Evolutionary conservation across 1,140 invertebrate species (phyloP), one percentile per base, ranked within the genome.

Genomic region (Drosophila pseudoananassae): DNA sequence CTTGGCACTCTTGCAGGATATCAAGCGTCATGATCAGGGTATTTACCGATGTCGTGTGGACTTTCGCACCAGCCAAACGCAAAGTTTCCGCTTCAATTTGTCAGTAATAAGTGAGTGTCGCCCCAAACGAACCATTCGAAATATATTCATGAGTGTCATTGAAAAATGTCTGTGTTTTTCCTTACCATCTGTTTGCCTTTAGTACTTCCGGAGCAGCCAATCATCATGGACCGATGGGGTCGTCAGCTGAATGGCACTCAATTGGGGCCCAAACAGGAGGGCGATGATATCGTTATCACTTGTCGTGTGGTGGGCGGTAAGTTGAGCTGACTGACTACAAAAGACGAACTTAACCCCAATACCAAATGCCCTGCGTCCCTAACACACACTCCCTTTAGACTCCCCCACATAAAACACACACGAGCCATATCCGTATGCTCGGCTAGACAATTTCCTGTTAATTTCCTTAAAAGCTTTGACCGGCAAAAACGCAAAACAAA

Each of bases 21-120:
- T 97, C 65, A 95, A 96, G 88, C 93, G 95, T 36, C 95, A 96
- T 90, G 97, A 98, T 92, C 96, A 97, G 87, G 97, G 97, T 45
- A 94, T 97, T 63, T 98, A 97, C 92, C 93, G 96, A 53, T 98
- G 97, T 92, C 93, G 97, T 73, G 96, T 98, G 56, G 97, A 98
- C 93, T 98, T 97, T 92, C 93, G 95, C 57, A 97, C 96, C 89
- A 96, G 96, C 40, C 96, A 97, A 92, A 97, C 97, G 14, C 94
- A 96, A 81, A 97, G 96, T 91, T 96, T 96, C 87, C 94, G 95
- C 81, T 97, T 97, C 92, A 97, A 97, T 92, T 94, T 98, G 71
- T 96, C 96, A 60, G 96, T 98, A 77, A 96, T 98, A 88, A 96
- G 97, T 98, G 92, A 96, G 96, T 94, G 31, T 69, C 56, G 78